Base-by-base conservation (phyloP, 2,888 invertebrate species). In the Acrobasis suavella region DNA sequence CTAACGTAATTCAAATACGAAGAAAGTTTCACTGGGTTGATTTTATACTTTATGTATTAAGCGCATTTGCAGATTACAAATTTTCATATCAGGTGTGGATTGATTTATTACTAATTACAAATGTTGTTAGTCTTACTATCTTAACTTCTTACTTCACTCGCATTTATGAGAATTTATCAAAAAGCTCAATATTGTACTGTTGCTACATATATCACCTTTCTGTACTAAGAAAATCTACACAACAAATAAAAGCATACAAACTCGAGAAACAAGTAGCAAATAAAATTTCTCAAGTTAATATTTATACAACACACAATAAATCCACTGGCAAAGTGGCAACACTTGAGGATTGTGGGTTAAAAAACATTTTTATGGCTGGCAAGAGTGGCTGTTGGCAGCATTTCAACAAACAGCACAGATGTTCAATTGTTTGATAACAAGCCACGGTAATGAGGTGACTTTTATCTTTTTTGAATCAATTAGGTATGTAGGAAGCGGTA, bases 361-460 rank as follows among this genome's bases (percentile, higher is more conserved):
- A 84, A 73, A 77, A 72, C 70, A 62, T 80, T 76, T 78, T 76
- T 78, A 77, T 73, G 64, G 59, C 49, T 67, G 68, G 67, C 67
- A 74, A 73, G 73, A 75, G 74, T 78, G 81, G 75, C 75, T 77
- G 83, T 85, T 89, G 88, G 89, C 89, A 87, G 65, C 75, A 67
- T 77, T 86, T 89, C 89, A 89, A 86, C 77, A 67, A 65, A 64
- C 68, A 67, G 66, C 69, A 32, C 32, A 66, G 65, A 67, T 67
- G 68, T 56, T 56, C 56, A 56, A 65, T 69, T 69, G 69, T 71
- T 64, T 63, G 60, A 63, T 69, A 65, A 68, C 69, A 67, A 65
- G 50, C 59, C 17, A 51, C 60, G 64, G 62, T 66, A 64, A 67
- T 65, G 64, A 66, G 62, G 58, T 42, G 17, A 55, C 56, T 61